phyloP scores from a whole-genome alignment of 2,888 invertebrate species.

The Blera fallax region DNA sequence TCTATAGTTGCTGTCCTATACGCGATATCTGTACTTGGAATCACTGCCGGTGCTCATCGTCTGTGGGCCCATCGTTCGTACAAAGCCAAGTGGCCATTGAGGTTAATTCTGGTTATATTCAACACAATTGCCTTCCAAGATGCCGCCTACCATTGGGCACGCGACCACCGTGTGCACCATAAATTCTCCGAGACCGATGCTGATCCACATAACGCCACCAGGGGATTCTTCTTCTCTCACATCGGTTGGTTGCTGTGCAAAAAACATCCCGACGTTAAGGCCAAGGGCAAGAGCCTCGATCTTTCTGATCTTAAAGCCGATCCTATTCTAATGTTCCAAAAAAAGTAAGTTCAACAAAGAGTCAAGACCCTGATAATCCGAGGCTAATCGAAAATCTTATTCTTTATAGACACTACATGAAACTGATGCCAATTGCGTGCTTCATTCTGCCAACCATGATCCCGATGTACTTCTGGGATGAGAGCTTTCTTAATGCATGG shows the following conservation, averaged over 20 bases:
- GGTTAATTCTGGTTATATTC: slow-evolving; percentile 88
- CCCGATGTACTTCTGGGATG: slow-evolving; percentile 91
- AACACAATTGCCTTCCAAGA: slow-evolving; percentile 95
- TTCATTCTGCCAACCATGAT: slow-evolving; percentile 89
- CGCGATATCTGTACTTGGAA: slow-evolving; percentile 88
- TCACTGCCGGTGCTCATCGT: slow-evolving; percentile 96
- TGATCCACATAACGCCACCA: slow-evolving; percentile 93
- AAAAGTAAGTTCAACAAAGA: slow-evolving; percentile 85
- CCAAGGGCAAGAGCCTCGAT: slow-evolving; percentile 91
- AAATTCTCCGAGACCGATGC: slow-evolving; percentile 95
- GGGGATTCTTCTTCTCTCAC: slow-evolving; percentile 98
- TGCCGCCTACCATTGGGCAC: slow-evolving; percentile 87
- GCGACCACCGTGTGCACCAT: slow-evolving; percentile 91
- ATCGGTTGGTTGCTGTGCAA: slow-evolving; percentile 94
- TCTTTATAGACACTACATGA: slow-evolving; percentile 86
- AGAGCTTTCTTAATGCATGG: slow-evolving; percentile 86
- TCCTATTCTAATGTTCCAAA: slow-evolving; percentile 90
- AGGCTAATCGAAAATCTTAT: neutral
- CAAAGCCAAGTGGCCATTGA: slow-evolving; percentile 93
- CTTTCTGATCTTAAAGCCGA: slow-evolving; percentile 90
- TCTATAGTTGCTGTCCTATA: slow-evolving; percentile 34
- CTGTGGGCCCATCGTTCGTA: slow-evolving; percentile 96
- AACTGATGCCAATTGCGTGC: slow-evolving; percentile 88
- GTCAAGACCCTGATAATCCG: neutral
- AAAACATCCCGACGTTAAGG: slow-evolving; percentile 93